Base-by-base conservation (phyloP, 2,113 vertebrate genomes). In the Cacatua alba region DNA sequence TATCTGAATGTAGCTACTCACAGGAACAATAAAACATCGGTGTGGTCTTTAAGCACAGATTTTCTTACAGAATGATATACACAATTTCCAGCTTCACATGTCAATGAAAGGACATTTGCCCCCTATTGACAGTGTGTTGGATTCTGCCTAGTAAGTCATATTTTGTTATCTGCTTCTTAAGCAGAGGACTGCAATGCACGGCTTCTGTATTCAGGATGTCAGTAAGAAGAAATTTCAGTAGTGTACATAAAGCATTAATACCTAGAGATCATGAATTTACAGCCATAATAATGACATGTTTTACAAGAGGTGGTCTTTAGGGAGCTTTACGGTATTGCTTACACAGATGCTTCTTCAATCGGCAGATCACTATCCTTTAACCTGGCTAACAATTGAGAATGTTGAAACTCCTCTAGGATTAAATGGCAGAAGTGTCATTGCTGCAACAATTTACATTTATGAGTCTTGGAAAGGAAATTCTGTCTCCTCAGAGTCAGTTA, bases 1-100 rank as follows among this genome's bases (percentile, higher is more conserved):
- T 46, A n/a, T 9, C 14, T 67, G 25, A 60, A 64, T 31, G 4
- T 2, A 16, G 12, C 1, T 53, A 10, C 9, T 75, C 0, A 0
- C 3, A 79, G 35, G 75, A 75, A 17, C 3, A 71, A 41, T 7
- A 49, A 86, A 82, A 84, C 63, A 29, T 6, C 15, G 24, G 2
- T 46, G 15, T 41, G 9, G 17, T 23, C 63, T 72, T 51, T 49
- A 68, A 31, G 7, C 10, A 41, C 7, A 82, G 7, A 69, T 62
- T 77, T 96, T 49, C 44, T 48, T 70, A 31, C 8, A 63, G 81
- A 62, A 65, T 8, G 19, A 51, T 39, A 69, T 15, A 46, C 15
- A 69, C 0, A 1, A 48, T 52, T 65, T 86, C 77, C 71, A 86
- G 35, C 24, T 70, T 84, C 55, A 41, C 3, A 23, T 10, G 26